A percentile compares a stretch with the other conserved stretches of the same genome.
Conservation (phyloP, 2,113 vertebrate species). For the Clarias gariepinus region DNA sequence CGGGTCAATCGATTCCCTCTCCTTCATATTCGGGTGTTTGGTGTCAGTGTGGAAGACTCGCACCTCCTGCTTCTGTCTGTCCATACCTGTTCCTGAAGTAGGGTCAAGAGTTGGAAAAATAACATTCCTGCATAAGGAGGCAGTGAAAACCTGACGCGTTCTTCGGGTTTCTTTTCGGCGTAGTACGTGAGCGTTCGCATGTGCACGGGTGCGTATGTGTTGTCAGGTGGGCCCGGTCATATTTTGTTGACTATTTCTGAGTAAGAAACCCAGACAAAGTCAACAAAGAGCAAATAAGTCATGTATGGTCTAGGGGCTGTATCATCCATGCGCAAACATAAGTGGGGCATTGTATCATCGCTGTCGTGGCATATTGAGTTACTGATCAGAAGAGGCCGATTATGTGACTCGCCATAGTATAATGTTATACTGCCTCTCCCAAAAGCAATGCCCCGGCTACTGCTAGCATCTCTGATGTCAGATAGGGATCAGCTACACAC, state of each 20-base stretch:
- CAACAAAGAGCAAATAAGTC: slow-evolving; percentile 42
- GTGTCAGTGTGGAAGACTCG: slow-evolving; percentile 34
- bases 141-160: slow-evolving; percentile 56
- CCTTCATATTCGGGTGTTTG: slow-evolving; percentile 47
- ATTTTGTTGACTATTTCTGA: no score
- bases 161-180: slow-evolving; percentile 41
- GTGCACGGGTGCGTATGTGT: not conserved
- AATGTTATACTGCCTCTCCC: slow-evolving; percentile 30
- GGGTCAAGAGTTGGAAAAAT: slow-evolving; percentile 62
- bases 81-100: slow-evolving; percentile 43
- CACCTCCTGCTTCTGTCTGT: not conserved
- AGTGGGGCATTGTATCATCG: slow-evolving; percentile 44
- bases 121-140: slow-evolving; percentile 71
- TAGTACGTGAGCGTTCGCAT: slow-evolving; percentile 7
- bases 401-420: slow-evolving; percentile 26
- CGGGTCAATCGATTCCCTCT: slow-evolving; percentile 41
- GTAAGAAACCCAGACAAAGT: slow-evolving; percentile 26
- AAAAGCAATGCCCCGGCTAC: slow-evolving; percentile 20
- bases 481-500: slow-evolving; percentile 50
- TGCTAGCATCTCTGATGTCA: slow-evolving; percentile 50
- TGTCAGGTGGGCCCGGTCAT: not conserved
- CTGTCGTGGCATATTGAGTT: slow-evolving; percentile 26
- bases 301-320: slow-evolving; percentile 12
- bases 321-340: slow-evolving; percentile 30
- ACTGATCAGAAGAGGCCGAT: slow-evolving; percentile 45